A percentile compares a stretch with the other conserved stretches of the same genome.
phyloP scores from a whole-genome alignment of 2,113 vertebrate species.

The Aramus guarauna region DNA sequence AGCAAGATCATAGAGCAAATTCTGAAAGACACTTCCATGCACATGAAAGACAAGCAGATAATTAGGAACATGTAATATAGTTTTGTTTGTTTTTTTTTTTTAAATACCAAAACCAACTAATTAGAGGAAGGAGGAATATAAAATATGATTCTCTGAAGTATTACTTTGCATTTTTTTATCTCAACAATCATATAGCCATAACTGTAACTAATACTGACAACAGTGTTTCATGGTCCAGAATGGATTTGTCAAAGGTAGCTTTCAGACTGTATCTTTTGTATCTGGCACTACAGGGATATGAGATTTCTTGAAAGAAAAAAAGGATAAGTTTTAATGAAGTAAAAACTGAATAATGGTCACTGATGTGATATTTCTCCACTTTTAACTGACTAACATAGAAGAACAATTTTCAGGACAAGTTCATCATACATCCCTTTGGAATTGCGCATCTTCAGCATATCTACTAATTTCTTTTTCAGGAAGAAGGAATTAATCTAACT shows the following conservation, averaged over 20 bases:
- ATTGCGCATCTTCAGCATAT: background rate
- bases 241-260: background rate
- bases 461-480: background rate
- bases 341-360: background rate
- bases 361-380: background rate
- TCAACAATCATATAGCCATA: background rate
- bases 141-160: background rate
- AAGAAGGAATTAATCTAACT: background rate
- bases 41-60: background rate
- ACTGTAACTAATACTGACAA: background rate
- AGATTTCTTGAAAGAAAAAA: background rate
- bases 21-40: background rate
- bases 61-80: background rate
- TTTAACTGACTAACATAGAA: background rate
- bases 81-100: background rate
- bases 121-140: background rate
- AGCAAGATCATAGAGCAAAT: background rate
- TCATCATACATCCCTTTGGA: background rate
- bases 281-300: background rate
- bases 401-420: background rate
- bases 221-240: background rate
- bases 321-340: background rate
- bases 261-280: background rate
- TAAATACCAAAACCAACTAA: background rate
- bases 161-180: background rate